Evolutionary conservation across 2,797 vertebrate genomes (phyloP).

Genomic region (Enteromius trimaculatus): DNA sequence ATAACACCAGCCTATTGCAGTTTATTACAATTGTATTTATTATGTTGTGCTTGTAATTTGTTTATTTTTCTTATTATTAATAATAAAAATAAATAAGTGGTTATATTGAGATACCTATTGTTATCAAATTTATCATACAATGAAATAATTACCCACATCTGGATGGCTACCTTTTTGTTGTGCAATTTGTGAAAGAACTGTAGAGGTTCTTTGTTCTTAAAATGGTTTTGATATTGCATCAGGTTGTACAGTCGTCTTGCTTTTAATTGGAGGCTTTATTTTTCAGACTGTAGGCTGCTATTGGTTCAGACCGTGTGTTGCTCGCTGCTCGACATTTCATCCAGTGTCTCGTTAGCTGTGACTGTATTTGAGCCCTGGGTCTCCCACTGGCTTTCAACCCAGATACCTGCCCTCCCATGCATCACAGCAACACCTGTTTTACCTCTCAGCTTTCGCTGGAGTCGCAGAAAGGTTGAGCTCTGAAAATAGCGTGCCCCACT

Average conservation of each 20-base stretch:
- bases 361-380: slow-evolving; percentile 33
- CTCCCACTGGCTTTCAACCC: slow-evolving; percentile 55
- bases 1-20: not conserved
- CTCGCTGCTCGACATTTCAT: slow-evolving; percentile 20
- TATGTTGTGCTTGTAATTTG: not conserved
- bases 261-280: not conserved
- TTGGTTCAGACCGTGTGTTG: not conserved
- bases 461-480: slow-evolving; percentile 51
- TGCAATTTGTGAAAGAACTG: not conserved
- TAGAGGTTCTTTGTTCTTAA: not conserved
- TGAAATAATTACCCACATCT: not conserved
- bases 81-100: not conserved
- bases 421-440: slow-evolving; percentile 54
- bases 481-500: slow-evolving; percentile 58
- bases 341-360: slow-evolving; percentile 29
- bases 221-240: slow-evolving; percentile 6
- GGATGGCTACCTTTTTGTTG: not conserved
- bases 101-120: not conserved
- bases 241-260: not conserved
- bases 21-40: not conserved
- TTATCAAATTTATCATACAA: not conserved
- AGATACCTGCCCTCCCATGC: slow-evolving; percentile 49
- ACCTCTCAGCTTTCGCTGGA: slow-evolving; percentile 24
- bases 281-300: not conserved
- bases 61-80: not conserved